Percentiles rank a stretch among this genome's conserved stretches.
Evolutionary conservation across 2,113 vertebrate genomes (phyloP).

Genomic region (Austrofundulus limnaeus): DNA sequence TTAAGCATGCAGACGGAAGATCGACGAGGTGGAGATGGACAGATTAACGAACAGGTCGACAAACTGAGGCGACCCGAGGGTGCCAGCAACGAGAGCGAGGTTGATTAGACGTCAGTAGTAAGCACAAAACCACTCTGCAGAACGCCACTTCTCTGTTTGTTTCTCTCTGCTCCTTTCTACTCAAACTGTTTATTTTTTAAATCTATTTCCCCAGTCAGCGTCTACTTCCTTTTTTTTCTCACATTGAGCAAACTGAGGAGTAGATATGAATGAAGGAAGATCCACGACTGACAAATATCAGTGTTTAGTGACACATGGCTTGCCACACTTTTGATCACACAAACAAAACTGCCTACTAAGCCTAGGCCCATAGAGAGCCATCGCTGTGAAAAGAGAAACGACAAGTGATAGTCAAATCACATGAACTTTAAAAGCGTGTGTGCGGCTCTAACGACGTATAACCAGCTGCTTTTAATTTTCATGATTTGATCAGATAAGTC

Average conservation of each 20-base stretch:
- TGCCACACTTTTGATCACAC: slow-evolving; percentile 55
- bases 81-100: slow-evolving; percentile 92
- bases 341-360: slow-evolving; percentile 51
- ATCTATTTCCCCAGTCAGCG: slow-evolving; percentile 20
- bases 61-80: slow-evolving; percentile 93
- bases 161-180: slow-evolving; percentile 37
- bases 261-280: slow-evolving; percentile 11
- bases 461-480: slow-evolving; percentile 49
- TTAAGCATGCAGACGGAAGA: slow-evolving; percentile 90
- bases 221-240: slow-evolving; percentile 36
- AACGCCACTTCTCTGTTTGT: slow-evolving; percentile 41
- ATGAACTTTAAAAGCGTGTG: slow-evolving; percentile 25
- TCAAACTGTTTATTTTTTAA: slow-evolving; percentile 16
- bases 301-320: slow-evolving; percentile 46
- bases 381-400: slow-evolving; percentile 37
- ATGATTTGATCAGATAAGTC: slow-evolving; percentile 54
- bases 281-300: slow-evolving; percentile 40
- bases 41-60: slow-evolving; percentile 96
- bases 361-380: slow-evolving; percentile 24
- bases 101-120: slow-evolving; percentile 80
- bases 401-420: slow-evolving; percentile 40
- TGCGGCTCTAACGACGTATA: slow-evolving; percentile 27
- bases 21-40: slow-evolving; percentile 91
- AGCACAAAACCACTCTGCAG: slow-evolving; percentile 44
- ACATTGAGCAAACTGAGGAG: slow-evolving; percentile 37